phyloP scores from a whole-genome alignment of 2,888 invertebrate species.

The Alcis repandata region DNA sequence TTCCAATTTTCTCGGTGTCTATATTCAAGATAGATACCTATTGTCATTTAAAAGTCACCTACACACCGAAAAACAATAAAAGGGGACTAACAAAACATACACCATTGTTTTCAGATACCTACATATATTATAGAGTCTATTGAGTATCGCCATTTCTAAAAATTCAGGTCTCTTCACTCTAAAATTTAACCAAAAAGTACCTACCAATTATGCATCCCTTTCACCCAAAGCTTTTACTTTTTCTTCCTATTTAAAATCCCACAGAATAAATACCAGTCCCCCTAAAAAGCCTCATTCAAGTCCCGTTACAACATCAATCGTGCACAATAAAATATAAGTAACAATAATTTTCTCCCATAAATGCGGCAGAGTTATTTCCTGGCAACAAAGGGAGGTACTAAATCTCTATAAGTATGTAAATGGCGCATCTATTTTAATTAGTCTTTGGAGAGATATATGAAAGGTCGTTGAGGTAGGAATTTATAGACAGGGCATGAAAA shows the following conservation, averaged over 20 bases:
- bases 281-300: conserved; percentile 1
- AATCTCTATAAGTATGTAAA: conserved; percentile 79
- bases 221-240: not conserved
- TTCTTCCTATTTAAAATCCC: not conserved
- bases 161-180: too few relatives aligned
- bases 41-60: too few relatives aligned
- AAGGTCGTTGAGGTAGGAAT: conserved; percentile 15
- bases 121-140: too few relatives aligned
- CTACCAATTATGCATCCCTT: not conserved
- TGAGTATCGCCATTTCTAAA: too few relatives aligned
- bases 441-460: conserved; percentile 55
- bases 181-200: too few relatives aligned
- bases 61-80: too few relatives aligned
- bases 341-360: conserved; percentile 22
- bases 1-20: too few relatives aligned
- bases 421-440: conserved; percentile 84
- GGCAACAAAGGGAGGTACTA: conserved; percentile 53
- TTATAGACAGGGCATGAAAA: conserved; percentile 18
- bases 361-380: conserved; percentile 30
- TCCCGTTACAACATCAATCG: conserved; percentile 8
- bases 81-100: too few relatives aligned
- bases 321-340: conserved; percentile 24
- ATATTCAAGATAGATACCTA: too few relatives aligned
- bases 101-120: too few relatives aligned
- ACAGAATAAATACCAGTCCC: not conserved